These are phyloP conservation scores for Andrena dorsata DNA, from an alignment of 2,888 invertebrate species.

Conservation along the genomic window DNA sequence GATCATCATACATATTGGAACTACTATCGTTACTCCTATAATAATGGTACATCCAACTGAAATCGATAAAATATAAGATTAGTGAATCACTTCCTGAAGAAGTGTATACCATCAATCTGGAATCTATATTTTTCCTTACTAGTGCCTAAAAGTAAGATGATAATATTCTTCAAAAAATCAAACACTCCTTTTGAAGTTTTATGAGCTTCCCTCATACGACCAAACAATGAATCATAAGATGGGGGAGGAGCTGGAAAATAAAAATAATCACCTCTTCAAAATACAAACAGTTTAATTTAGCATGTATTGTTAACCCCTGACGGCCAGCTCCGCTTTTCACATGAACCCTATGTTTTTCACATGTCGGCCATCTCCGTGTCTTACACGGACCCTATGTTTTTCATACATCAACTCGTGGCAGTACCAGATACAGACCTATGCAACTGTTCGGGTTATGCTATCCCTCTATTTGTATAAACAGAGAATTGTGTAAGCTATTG, in stretches of 20 bases:
- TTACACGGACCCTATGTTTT: too few species aligned
- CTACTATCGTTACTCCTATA: slow-evolving; percentile 87
- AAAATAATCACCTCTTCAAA: neutral
- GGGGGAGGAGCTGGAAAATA: slow-evolving; percentile 87
- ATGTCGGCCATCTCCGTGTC: too few species aligned
- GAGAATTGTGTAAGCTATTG: too few species aligned
- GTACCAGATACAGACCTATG: too few species aligned
- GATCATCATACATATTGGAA: slow-evolving; percentile 90
- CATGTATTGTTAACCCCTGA: neutral
- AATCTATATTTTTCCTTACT: slow-evolving; percentile 84
- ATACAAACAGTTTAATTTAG: neutral
- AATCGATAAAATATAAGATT: slow-evolving; percentile 61
- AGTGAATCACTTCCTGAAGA: neutral
- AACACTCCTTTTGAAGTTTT: slow-evolving; percentile 87
- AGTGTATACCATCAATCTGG: neutral
- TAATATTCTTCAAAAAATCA: slow-evolving; percentile 88
- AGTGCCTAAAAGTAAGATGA: slow-evolving; percentile 88
- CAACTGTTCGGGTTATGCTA: too few species aligned
- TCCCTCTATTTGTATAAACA: too few species aligned
- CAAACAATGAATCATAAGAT: slow-evolving; percentile 89
- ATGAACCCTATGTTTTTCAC: too few species aligned
- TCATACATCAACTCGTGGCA: too few species aligned
- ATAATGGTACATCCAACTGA: slow-evolving; percentile 89
- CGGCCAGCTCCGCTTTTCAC: too few species aligned
- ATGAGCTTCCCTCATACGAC: slow-evolving; percentile 88